Base-by-base conservation (phyloP, 2,113 vertebrate genomes). In the Crotalus horridus region DNA sequence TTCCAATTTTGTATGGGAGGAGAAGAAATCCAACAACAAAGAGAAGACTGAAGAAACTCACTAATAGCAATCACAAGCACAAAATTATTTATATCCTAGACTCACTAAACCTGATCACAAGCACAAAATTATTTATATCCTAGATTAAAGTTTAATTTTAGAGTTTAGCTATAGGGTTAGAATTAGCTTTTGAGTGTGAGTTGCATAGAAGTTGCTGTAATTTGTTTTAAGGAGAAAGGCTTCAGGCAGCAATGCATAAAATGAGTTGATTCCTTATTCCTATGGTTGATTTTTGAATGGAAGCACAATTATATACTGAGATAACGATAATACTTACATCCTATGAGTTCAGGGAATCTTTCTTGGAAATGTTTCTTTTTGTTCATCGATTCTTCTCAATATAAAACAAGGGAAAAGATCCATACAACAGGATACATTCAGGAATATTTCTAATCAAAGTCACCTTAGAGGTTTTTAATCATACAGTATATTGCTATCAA, bases 141-240 rank as follows among this genome's bases (percentile, higher is more conserved):
- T 97, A 98, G 98, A 98, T 98, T 97, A 98, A 98, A 98, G 97
- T 98, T 98, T 98, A 98, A 98, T 98, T 98, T 97, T 97, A 96
- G 96, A 98, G 97, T 98, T 97, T 98, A 96, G 97, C 98, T 98
- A 93, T 97, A 98, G 97, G 97, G 97, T 98, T 97, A 95, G 97
- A 97, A 98, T 98, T 97, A 97, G 97, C 97, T 97, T 96, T 96
- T 96, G 97, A 97, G 97, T 97, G 97, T 96, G 97, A 96, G 97
- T 98, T 96, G 97, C 98, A 98, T 97, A 98, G 98, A 98, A 98
- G 98, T 97, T 95, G 95, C 97, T 97, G 96, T 98, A 98, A 98
- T 98, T 98, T 98, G 97, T 98, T 98, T 98, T 98, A 98, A 98
- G 97, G 97, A 98, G 97, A 97, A 98, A 97, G 96, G 97, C 97